A percentile compares a stretch with the other conserved stretches of the same genome.
Conservation (phyloP, 2,113 vertebrate genomes). For the Toxostoma redivivum region DNA sequence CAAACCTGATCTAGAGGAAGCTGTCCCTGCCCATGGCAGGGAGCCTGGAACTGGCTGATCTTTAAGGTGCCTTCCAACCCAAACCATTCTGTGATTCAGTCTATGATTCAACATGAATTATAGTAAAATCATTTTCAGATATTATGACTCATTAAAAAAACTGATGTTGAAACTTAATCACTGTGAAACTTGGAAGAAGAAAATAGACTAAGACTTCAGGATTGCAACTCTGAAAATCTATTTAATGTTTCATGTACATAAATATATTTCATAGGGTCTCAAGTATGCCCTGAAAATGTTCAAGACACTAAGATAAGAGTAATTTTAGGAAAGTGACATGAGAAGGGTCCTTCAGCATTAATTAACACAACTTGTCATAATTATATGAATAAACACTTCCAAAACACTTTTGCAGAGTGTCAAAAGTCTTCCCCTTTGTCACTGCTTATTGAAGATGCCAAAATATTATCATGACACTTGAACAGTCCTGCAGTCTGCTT, state of each 20-base stretch:
- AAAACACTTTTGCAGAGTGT: not conserved
- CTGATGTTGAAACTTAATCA: not conserved
- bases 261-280: not conserved
- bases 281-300: not conserved
- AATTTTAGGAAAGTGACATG: not conserved
- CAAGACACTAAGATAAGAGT: not conserved
- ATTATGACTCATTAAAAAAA: not conserved
- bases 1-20: not conserved
- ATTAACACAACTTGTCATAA: not conserved
- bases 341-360: not conserved
- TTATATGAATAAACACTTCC: not conserved
- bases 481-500: not conserved
- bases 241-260: not conserved
- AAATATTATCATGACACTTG: slow-evolving; percentile 36
- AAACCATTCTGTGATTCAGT: not conserved
- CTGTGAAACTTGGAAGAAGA: not conserved
- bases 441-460: not conserved
- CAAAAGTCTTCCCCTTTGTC: not conserved
- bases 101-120: not conserved
- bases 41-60: not conserved
- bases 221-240: not conserved
- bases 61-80: not conserved
- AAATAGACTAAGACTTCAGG: not conserved
- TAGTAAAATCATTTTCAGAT: not conserved
- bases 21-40: not conserved